These are phyloP conservation scores for Metopia argyrocephala DNA, from an alignment of 2,888 invertebrate species.

Conservation along the genomic window DNA sequence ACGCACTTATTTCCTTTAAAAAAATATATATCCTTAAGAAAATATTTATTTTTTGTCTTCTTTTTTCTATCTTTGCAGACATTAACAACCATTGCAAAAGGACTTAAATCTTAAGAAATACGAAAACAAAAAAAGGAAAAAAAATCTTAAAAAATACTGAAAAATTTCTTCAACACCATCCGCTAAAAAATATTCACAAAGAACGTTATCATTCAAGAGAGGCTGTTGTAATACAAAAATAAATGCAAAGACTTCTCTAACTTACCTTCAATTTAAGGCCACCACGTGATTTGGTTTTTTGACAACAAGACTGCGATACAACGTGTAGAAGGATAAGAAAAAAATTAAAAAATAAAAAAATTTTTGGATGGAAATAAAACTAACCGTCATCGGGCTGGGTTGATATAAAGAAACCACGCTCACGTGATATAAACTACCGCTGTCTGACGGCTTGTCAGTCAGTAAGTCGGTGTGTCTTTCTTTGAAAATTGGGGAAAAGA, in stretches of 20 bases:
- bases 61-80: constrained; percentile 69
- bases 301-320: constrained; percentile 31
- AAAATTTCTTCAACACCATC: constrained; percentile 35
- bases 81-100: constrained; percentile 55
- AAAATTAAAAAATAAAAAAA: constrained; percentile 10
- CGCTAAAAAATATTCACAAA: too few species aligned
- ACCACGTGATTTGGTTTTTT: constrained; percentile 59
- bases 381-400: constrained; percentile 41
- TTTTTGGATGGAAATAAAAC: constrained; percentile 22
- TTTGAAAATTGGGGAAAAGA: not conserved
- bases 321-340: not conserved
- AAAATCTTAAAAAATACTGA: constrained; percentile 52
- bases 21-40: constrained; percentile 4
- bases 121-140: not conserved
- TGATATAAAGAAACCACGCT: constrained; percentile 8
- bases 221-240: constrained; percentile 27
- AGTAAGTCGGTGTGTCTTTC: not conserved
- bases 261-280: constrained; percentile 39
- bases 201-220: constrained; percentile 2
- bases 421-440: constrained; percentile 32
- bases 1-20: not conserved
- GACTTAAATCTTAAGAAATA: constrained; percentile 45
- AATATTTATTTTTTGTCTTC: constrained; percentile 49
- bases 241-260: constrained; percentile 26
- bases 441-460: not conserved